phyloP scores from a whole-genome alignment of 2,888 invertebrate genomes.

The Calephelis perditalis region DNA sequence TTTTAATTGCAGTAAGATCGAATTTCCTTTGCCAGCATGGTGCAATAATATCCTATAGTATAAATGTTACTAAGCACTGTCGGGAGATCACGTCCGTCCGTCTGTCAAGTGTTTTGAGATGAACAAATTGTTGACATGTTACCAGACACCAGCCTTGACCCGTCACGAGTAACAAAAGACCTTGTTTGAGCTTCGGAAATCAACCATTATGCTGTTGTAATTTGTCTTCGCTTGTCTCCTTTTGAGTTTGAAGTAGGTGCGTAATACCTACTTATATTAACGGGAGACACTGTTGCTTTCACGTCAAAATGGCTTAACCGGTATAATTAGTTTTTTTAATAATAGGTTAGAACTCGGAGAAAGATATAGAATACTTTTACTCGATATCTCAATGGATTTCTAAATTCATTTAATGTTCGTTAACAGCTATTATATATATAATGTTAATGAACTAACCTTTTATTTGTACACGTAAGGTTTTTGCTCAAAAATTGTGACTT shows the following conservation, averaged over 20 bases:
- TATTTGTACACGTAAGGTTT: no score
- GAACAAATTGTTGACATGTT: conserved; percentile 37
- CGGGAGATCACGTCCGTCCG: conserved; percentile 29
- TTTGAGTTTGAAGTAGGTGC: neutral
- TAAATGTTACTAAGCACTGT: conserved; percentile 19
- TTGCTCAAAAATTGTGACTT: no score
- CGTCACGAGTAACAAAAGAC: conserved; percentile 31
- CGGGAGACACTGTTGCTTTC: no score
- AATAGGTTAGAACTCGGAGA: neutral
- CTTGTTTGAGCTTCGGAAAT: conserved; percentile 26
- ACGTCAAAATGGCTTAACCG: neutral
- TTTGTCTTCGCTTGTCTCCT: neutral
- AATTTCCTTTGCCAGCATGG: no score
- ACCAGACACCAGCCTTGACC: conserved; percentile 34
- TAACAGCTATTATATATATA: no score
- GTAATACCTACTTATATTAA: neutral
- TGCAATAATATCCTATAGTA: no score
- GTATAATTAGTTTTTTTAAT: neutral
- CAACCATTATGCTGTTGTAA: conserved; percentile 20
- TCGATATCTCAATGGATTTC: no score
- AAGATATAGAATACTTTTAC: no score
- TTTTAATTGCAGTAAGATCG: no score
- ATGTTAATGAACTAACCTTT: no score
- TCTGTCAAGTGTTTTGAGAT: conserved; percentile 31
- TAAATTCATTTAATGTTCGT: no score